phyloP scores from a whole-genome alignment of 2,113 vertebrate species.

The Phyllostomus discolor region DNA sequence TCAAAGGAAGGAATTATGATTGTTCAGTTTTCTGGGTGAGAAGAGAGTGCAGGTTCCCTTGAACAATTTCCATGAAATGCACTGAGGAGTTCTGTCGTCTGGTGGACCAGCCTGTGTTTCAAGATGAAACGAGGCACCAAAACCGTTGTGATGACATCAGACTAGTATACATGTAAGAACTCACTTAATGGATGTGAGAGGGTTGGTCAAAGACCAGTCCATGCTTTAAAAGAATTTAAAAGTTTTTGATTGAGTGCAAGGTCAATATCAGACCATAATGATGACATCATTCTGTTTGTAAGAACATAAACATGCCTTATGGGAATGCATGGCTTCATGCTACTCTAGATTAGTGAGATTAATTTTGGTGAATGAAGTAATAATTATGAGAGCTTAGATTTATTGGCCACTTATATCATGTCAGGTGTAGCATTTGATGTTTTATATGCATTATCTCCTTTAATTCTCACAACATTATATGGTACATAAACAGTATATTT shows the following conservation, averaged over 20 bases:
- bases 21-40: neutral
- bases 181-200: neutral
- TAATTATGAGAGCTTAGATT: neutral
- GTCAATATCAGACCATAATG: neutral
- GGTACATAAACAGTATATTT: neutral
- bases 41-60: neutral
- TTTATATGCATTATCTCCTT: neutral
- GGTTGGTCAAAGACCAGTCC: neutral
- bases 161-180: neutral
- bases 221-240: neutral
- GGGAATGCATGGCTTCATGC: neutral
- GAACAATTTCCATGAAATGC: neutral
- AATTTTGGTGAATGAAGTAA: neutral
- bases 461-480: neutral
- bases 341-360: neutral
- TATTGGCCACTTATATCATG: neutral
- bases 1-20: neutral
- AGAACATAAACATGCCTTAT: neutral
- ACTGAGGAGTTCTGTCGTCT: neutral
- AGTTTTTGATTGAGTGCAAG: neutral
- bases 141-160: neutral
- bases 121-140: neutral
- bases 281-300: neutral
- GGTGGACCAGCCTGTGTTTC: neutral
- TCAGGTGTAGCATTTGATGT: neutral